Evolutionary conservation across 2,888 invertebrate species (phyloP).

Genomic region (Stomorhina lunata): DNA sequence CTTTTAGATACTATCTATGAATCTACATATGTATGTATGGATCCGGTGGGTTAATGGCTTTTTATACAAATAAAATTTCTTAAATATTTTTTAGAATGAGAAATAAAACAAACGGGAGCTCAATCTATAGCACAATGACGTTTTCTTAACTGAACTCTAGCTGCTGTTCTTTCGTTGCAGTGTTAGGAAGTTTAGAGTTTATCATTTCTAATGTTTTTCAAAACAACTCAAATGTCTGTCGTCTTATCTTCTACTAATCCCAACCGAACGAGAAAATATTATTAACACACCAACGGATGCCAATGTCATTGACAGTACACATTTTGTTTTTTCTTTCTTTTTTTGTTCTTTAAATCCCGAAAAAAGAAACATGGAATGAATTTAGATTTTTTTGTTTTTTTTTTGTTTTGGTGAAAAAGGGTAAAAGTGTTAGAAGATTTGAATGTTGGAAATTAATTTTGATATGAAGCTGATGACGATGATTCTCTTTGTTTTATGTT

Average conservation of each 20-base stretch:
- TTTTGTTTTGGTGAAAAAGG: too few species aligned
- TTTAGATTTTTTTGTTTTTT: constrained; percentile 40
- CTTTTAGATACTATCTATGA: too few species aligned
- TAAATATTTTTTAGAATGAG: too few species aligned
- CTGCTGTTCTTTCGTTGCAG: too few species aligned
- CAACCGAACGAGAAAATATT: constrained; percentile 63
- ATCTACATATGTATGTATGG: too few species aligned
- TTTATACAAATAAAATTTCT: too few species aligned
- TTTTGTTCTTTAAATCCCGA: constrained; percentile 69
- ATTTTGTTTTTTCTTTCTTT: constrained; percentile 49
- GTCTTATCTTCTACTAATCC: constrained; percentile 25
- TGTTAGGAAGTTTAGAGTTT: constrained; percentile 50
- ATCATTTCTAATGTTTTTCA: constrained; percentile 23
- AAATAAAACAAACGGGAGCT: background rate
- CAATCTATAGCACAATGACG: background rate
- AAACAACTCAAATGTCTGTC: constrained; percentile 6
- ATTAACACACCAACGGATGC: constrained; percentile 53
- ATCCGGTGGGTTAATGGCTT: too few species aligned
- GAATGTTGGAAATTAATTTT: background rate
- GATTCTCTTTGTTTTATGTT: constrained; percentile 29
- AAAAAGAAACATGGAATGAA: constrained; percentile 24
- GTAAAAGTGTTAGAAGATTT: constrained; percentile 43
- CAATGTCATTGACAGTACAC: constrained; percentile 66
- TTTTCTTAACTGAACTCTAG: too few species aligned
- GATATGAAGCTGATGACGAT: background rate